phyloP scores from a whole-genome alignment of 2,113 vertebrate genomes.

The Pleuronectes platessa region DNA sequence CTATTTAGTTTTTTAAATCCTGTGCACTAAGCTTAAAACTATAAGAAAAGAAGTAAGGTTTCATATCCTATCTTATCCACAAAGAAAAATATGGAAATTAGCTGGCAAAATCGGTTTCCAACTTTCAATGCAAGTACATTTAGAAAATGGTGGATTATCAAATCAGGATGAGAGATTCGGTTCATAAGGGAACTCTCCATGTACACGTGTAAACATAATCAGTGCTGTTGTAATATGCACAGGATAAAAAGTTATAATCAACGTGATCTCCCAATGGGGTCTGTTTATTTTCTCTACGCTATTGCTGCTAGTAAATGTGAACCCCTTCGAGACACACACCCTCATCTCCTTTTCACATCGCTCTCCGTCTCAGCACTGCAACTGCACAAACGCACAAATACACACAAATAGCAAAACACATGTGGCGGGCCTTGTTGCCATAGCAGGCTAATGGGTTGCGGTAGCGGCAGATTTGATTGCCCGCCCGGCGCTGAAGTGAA shows the following conservation, averaged over 20 bases:
- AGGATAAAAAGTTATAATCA: constrained; percentile 48
- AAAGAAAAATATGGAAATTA: background rate
- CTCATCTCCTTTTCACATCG: constrained; percentile 68
- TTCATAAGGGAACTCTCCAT: constrained; percentile 44
- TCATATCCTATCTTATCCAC: background rate
- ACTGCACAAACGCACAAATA: constrained; percentile 63
- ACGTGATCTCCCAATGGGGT: constrained; percentile 51
- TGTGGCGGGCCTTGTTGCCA: constrained; percentile 91
- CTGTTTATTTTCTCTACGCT: constrained; percentile 45
- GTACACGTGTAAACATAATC: constrained; percentile 65
- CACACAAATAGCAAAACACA: constrained; percentile 38
- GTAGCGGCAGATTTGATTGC: constrained; percentile 95
- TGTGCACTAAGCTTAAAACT: background rate
- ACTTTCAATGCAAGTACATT: background rate
- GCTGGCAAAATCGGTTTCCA: no score
- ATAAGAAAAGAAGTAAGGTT: background rate
- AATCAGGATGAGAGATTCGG: constrained; percentile 24
- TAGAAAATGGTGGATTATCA: background rate
- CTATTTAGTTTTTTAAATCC: background rate
- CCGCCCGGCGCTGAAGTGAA: constrained; percentile 93
- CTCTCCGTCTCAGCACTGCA: constrained; percentile 81
- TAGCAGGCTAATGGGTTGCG: constrained; percentile 92
- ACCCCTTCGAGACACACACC: constrained; percentile 62
- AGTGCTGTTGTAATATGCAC: constrained; percentile 63
- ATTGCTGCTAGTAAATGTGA: constrained; percentile 52